phyloP scores from a whole-genome alignment of 2,888 invertebrate genomes.

The Flexamia atlantica region DNA sequence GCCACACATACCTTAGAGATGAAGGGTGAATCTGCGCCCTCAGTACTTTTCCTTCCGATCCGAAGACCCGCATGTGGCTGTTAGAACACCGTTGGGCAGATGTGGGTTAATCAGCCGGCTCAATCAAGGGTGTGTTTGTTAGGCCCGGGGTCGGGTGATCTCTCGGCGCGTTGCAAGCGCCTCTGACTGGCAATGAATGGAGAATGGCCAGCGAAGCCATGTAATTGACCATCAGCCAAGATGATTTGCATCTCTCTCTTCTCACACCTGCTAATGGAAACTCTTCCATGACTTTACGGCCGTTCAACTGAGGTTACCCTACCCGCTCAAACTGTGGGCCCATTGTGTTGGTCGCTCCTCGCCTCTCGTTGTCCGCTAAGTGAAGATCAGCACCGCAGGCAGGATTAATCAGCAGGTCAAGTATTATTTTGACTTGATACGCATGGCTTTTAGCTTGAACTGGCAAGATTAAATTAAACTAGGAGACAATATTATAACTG shows the following conservation, averaged over 20 bases:
- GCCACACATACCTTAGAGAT: too few relatives aligned
- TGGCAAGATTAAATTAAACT: too few relatives aligned
- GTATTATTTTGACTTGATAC: too few relatives aligned
- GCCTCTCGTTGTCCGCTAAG: too few relatives aligned
- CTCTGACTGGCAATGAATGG: slow-evolving; percentile 24
- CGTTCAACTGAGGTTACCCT: slow-evolving; percentile 22
- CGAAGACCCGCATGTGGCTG: too few relatives aligned
- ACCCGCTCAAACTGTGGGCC: slow-evolving; percentile 1
- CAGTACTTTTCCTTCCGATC: too few relatives aligned
- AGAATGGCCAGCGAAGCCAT: slow-evolving; percentile 17
- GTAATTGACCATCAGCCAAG: slow-evolving; percentile 29
- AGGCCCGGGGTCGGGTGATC: slow-evolving; percentile 21
- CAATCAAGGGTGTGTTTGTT: slow-evolving; percentile 42
- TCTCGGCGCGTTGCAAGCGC: background rate
- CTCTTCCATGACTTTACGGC: slow-evolving; percentile 39
- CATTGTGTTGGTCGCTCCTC: background rate
- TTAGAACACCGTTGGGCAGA: background rate
- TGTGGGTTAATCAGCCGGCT: slow-evolving; percentile 33
- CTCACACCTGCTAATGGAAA: slow-evolving; percentile 43
- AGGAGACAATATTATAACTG: too few relatives aligned
- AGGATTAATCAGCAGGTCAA: too few relatives aligned
- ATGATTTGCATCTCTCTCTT: slow-evolving; percentile 41
- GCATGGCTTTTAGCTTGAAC: too few relatives aligned
- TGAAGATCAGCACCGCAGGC: too few relatives aligned
- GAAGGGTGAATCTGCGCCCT: too few relatives aligned